These are phyloP conservation scores for Drymodes brunneopygia DNA, from an alignment of 2,113 vertebrate genomes.

Conservation along the genomic window DNA sequence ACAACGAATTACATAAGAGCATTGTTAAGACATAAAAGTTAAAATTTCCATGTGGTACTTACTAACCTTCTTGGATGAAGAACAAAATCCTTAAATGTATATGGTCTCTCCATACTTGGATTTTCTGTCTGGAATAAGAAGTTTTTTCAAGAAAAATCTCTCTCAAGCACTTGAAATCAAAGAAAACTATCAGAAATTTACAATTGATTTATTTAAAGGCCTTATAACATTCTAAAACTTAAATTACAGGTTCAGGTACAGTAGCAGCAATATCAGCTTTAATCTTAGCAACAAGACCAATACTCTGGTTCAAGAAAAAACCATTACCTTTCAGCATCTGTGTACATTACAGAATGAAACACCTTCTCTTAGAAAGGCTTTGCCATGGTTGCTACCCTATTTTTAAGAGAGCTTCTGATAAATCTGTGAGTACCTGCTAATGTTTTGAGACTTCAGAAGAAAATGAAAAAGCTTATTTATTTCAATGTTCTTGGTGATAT, in stretches of 20 bases:
- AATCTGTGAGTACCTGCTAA: neutral
- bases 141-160: constrained; percentile 17
- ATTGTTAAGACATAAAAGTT: neutral
- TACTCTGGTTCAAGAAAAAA: neutral
- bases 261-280: neutral
- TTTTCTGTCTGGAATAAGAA: constrained; percentile 91
- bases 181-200: neutral
- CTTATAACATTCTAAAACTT: neutral
- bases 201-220: neutral
- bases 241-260: neutral
- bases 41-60: neutral
- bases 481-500: neutral
- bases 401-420: neutral
- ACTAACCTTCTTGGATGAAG: constrained; percentile 96
- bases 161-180: neutral
- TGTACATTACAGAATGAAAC: neutral
- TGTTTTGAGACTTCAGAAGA: neutral
- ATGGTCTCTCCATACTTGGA: constrained; percentile 89
- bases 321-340: neutral
- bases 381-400: neutral
- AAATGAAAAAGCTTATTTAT: neutral
- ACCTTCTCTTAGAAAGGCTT: neutral
- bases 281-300: neutral
- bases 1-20: neutral
- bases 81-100: constrained; percentile 97